A percentile compares a stretch with the other conserved stretches of the same genome.
These are phyloP conservation scores for Melierax canorus DNA, from an alignment of 2,113 vertebrate genomes.

Conservation along the genomic window DNA sequence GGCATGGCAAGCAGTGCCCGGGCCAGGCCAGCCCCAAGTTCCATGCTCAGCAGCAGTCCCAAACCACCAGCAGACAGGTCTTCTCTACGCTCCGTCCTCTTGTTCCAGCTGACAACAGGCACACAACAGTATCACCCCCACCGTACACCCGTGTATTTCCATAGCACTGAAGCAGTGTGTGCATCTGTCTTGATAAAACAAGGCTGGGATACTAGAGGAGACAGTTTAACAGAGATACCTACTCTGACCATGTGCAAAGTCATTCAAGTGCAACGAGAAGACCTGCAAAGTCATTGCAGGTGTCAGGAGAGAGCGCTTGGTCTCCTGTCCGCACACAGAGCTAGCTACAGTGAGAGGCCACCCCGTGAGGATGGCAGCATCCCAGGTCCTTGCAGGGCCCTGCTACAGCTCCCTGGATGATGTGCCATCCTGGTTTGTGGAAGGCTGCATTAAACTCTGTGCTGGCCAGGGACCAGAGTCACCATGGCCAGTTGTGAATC, in stretches of 20 bases:
- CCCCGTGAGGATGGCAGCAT: background rate
- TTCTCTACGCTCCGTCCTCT: background rate
- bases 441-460: background rate
- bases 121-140: background rate
- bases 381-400: rapidly evolving
- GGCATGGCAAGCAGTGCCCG: background rate
- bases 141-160: rapidly evolving
- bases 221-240: background rate
- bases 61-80: background rate
- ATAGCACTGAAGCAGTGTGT: background rate
- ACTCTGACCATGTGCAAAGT: background rate
- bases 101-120: background rate
- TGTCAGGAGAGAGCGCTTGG: background rate
- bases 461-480: background rate
- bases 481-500: background rate
- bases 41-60: background rate
- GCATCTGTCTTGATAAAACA: background rate
- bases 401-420: background rate
- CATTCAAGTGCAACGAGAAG: background rate
- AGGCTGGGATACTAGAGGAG: background rate
- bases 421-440: background rate
- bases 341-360: rapidly evolving
- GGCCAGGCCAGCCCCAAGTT: background rate
- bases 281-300: background rate
- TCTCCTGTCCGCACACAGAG: background rate